Conservation (phyloP, 1,140 invertebrate species). For the Dreissena polymorpha region DNA sequence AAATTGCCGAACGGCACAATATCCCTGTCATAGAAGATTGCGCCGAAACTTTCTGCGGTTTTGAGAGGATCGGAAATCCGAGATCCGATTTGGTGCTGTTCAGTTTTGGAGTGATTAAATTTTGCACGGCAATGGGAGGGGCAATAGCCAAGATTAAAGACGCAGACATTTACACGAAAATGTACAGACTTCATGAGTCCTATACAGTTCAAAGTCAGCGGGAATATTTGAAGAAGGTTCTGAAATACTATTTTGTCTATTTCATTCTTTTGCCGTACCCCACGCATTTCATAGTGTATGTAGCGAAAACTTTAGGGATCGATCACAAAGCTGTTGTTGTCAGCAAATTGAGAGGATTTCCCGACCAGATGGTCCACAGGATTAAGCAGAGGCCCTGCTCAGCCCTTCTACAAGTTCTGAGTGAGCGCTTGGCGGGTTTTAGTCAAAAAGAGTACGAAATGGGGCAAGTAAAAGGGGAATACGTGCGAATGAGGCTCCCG, state of each 20-base stretch:
- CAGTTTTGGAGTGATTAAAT: conserved; percentile 80
- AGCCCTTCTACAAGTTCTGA: conserved; percentile 74
- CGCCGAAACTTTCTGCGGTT: conserved; percentile 79
- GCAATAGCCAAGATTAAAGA: conserved; percentile 77
- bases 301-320: conserved; percentile 67
- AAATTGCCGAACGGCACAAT: conserved; percentile 69
- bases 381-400: conserved; percentile 76
- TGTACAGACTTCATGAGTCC: conserved; percentile 64
- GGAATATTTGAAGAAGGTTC: conserved; percentile 75
- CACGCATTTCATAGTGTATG: conserved; percentile 64
- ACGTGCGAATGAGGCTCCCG: conserved; percentile 71
- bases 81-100: conserved; percentile 75
- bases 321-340: conserved; percentile 72
- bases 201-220: conserved; percentile 69
- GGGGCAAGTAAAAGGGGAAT: conserved; percentile 73
- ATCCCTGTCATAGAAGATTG: conserved; percentile 78
- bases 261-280: conserved; percentile 69
- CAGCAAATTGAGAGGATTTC: conserved; percentile 76
- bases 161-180: conserved; percentile 67
- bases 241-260: conserved; percentile 74
- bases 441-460: conserved; percentile 59
- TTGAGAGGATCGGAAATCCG: conserved; percentile 75
- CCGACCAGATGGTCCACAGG: conserved; percentile 68
- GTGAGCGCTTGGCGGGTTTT: conserved; percentile 66
- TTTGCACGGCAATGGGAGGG: conserved; percentile 78